Percentiles rank a stretch among this genome's conserved stretches.
Evolutionary conservation across 1,140 invertebrate species (phyloP).

Genomic region (Drosophila pachea): DNA sequence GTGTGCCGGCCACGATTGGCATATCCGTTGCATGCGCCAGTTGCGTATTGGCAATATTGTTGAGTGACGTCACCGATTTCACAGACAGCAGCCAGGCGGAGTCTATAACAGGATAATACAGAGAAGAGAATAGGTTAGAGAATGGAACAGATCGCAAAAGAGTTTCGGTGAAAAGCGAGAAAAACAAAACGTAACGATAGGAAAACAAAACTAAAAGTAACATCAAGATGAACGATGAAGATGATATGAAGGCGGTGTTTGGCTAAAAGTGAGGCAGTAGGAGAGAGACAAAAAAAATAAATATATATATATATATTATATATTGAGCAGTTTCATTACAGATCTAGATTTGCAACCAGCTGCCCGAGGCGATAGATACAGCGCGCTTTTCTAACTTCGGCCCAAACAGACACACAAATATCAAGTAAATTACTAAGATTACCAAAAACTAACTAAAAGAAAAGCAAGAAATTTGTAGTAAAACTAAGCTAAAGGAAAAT

Average conservation of each 20-base stretch:
- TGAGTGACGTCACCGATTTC: slow-evolving; percentile 73
- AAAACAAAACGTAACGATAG: background rate
- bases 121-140: slow-evolving; percentile 68
- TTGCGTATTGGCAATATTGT: slow-evolving; percentile 49
- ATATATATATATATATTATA: slow-evolving; percentile 20
- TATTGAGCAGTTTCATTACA: background rate
- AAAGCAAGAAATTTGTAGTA: background rate
- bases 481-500: slow-evolving; percentile 19
- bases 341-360: slow-evolving; percentile 36
- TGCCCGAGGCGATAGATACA: slow-evolving; percentile 39
- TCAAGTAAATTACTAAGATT: slow-evolving; percentile 5
- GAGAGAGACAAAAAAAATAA: slow-evolving; percentile 22
- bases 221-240: slow-evolving; percentile 4
- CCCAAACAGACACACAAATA: slow-evolving; percentile 5
- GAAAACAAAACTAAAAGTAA: background rate
- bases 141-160: background rate
- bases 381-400: slow-evolving; percentile 2
- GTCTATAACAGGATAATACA: slow-evolving; percentile 62
- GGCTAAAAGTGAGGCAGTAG: slow-evolving; percentile 24
- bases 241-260: slow-evolving; percentile 20
- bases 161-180: background rate
- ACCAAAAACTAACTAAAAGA: background rate
- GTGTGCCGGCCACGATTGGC: slow-evolving; percentile 10
- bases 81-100: slow-evolving; percentile 63
- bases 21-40: background rate